Base-by-base conservation (phyloP, 2,797 vertebrate species). In the Eulemur albifrons region DNA sequence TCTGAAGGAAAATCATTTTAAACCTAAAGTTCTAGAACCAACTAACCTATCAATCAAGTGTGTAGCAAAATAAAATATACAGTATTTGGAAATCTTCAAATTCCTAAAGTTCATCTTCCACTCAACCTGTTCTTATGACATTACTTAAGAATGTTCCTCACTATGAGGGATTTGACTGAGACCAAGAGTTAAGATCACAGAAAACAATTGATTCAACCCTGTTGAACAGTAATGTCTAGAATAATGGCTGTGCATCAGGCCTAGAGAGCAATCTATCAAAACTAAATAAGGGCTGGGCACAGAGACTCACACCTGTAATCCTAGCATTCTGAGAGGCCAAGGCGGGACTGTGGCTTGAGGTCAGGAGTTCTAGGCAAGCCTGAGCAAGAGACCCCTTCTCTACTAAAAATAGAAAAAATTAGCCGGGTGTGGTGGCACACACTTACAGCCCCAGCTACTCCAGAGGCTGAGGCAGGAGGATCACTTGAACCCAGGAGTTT, bases 1-100 rank as follows among this genome's bases (percentile, higher is more conserved):
- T 91, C 3, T 82, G 20, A 12, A 70, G 63, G 23, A n/a, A 83
- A 43, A 75, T 69, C 8, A 76, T 52, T 88, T 88, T 48, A 94
- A 84, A 76, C 48, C 30, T 77, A 76, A 27, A 52, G 67, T 91
- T 93, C 54, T 86, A 93, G 21, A 92, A 73, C 40, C 23, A 79
- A 90, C n/a, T 52, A 93, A 75, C 7, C 8, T 87, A 84, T 52
- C 45, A 76, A 17, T 57, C 57, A 90, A 88, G 6, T 50, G 0
- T n/a, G 40, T 35, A 20, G 5, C 30, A 83, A 52, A 77, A 65
- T 93, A 77, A 91, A 85, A 40, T 81, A 27, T 52, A n/a, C 2
- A 9, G n/a, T 14, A 76, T 45, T 70, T 80, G 88, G 38, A 95
- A 92, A 40, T 25, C 10, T 70, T 48, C 30, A 92, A 25, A 48